Base-by-base conservation (phyloP, 2,797 vertebrate genomes). In the Micromesistius poutassou region DNA sequence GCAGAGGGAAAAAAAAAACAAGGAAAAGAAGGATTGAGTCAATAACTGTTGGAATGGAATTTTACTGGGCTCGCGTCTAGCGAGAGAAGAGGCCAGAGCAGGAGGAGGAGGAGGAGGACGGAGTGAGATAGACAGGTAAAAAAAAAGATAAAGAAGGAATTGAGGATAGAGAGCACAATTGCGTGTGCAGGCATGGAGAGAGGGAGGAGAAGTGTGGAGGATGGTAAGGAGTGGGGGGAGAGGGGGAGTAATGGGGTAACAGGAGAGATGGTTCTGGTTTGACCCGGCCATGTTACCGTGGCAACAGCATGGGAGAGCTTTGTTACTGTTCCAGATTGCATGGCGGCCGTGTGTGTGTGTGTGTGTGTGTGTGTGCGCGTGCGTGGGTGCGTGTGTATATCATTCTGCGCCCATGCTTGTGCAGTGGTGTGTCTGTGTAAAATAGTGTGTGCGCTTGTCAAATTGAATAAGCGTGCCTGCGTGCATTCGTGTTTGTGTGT, bases 231-330 rank as follows among this genome's bases (percentile, higher is more conserved):
- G 40, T 71, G 71, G 71, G 71, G 55, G n/a, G 33, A n/a, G 74
- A 70, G 71, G 62, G n/a, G 78, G 74, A 74, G 79, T 82, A 77
- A 74, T 84, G 74, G 77, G 80, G 82, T 82, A 86, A 89, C 79
- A 86, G 84, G 76, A 87, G 89, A 87, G 81, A 87, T 80, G 68
- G 79, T 87, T 89, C 89, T 87, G 86, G 85, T 88, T 85, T 91
- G 90, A 92, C 92, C 89, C 80, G 71, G 84, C 86, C 81, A 81
- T 2, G 89, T 93, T 91, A 87, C 93, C 88, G 86, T 91, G 87
- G 91, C 87, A 91, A 93, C 90, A 86, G 88, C 76, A 80, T 4
- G 78, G 81, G 79, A 82, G 86, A 83, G 84, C 89, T 89, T 86
- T 89, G 89, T 90, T 90, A 85, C 85, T 78, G 75, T 88, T 91